Base-by-base conservation (phyloP, 2,888 invertebrate species). In the Brachyptera putata region DNA sequence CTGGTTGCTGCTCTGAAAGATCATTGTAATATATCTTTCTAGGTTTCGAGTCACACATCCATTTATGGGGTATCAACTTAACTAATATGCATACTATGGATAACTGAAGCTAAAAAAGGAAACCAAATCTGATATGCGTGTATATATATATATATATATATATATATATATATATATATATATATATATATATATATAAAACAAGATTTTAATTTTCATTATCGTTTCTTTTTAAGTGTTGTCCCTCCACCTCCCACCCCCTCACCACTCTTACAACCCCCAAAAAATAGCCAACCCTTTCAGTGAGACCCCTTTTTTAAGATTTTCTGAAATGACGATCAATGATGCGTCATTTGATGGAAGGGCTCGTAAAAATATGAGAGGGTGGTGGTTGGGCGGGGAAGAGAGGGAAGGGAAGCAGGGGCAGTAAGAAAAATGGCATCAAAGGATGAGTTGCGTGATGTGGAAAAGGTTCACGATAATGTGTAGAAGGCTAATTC, bases 341-440 rank as follows among this genome's bases (percentile, higher is more conserved):
- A 58, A 61, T 61, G 61, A 61, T 61, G 61, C 61, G 61, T 61
- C 61, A 61, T 61, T 58, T 46, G 46, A 58, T 57, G 60, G n/a
- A 53, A 36, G 53, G 53, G 60, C 56, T 61, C 50, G 60, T 61
- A 61, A 61, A 61, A 61, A 61, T 61, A 57, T 50, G 41, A 56
- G 39, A 50, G 37, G 60, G 37, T 30, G 39, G 56, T 36, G 57
- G 48, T 46, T 18, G 24, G 36, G 55, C 21, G 26, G 30, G 26
- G 30, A 14, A 16, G 25, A 13, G 41, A 57, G 43, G 21, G 13
- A 3, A 1, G 41, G 25, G 46, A n/a, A n/a, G n/a, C n/a, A n/a
- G n/a, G n/a, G n/a, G n/a, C n/a, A 43, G 2, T 25, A 50, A 30
- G 50, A 50, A 50, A 50, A 50, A 50, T 50, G 50, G 30, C 26